phyloP scores from a whole-genome alignment of 2,113 vertebrate species.

The Oenanthe oenanthe region DNA sequence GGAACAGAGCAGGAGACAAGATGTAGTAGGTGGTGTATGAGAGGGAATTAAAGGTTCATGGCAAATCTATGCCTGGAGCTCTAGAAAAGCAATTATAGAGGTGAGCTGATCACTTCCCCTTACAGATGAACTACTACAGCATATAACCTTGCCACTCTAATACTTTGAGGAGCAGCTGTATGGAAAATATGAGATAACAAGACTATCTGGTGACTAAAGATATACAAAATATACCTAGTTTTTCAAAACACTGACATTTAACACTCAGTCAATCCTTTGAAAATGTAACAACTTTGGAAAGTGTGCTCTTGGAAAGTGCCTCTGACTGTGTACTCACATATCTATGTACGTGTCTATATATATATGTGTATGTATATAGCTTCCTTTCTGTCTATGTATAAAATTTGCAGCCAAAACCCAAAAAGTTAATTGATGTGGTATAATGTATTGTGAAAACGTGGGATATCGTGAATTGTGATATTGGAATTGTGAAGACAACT shows the following conservation, averaged over 20 bases:
- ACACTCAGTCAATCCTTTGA: neutral
- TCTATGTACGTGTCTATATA: too few species aligned
- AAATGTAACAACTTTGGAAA: neutral
- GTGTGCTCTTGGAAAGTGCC: neutral
- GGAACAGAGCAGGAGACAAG: constrained; percentile 4
- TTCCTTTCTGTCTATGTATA: rapidly evolving
- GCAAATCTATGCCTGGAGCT: constrained; percentile 38
- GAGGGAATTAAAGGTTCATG: constrained; percentile 42
- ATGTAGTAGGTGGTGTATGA: neutral
- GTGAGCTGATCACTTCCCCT: constrained; percentile 31
- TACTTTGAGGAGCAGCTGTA: constrained; percentile 22
- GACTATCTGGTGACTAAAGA: constrained; percentile 3
- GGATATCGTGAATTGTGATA: neutral
- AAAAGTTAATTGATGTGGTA: neutral
- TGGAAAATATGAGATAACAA: constrained; percentile 36
- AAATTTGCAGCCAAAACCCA: neutral
- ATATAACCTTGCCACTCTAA: constrained; percentile 9
- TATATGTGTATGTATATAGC: rapidly evolving
- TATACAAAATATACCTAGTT: neutral
- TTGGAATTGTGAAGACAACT: neutral
- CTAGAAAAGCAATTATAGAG: constrained; percentile 55
- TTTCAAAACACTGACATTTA: constrained; percentile 5
- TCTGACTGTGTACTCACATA: neutral
- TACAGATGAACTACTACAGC: constrained; percentile 12
- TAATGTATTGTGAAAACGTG: neutral